Conservation (phyloP, 2,113 vertebrate species). For the Platysteira castanea region DNA sequence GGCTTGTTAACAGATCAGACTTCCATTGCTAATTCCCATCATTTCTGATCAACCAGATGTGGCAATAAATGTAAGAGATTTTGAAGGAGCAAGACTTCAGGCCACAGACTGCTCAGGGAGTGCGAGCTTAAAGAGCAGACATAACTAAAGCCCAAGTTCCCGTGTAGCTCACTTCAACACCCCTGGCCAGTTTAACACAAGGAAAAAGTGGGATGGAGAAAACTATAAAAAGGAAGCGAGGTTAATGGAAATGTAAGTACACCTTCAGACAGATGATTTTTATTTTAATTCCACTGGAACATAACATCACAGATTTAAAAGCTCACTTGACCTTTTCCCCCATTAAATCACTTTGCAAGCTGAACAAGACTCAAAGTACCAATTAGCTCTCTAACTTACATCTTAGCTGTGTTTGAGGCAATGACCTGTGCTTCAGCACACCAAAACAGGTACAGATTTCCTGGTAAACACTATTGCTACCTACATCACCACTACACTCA, state of each 20-base stretch:
- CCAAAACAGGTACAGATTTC: not conserved
- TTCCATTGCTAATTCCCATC: not conserved
- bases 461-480: not conserved
- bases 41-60: not conserved
- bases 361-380: not conserved
- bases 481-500: not conserved
- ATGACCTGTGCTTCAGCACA: not conserved
- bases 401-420: not conserved
- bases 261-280: not conserved
- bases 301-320: not conserved
- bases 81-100: not conserved
- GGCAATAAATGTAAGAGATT: not conserved
- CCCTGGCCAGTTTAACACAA: not conserved
- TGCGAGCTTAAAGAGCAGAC: not conserved
- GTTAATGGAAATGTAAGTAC: not conserved
- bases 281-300: not conserved
- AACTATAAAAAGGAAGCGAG: not conserved
- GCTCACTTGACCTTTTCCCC: not conserved
- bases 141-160: not conserved
- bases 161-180: too few species aligned
- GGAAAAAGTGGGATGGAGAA: not conserved
- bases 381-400: not conserved
- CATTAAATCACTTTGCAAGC: constrained; percentile 4
- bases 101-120: not conserved
- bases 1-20: not conserved